Evolutionary conservation across 2,797 vertebrate species (phyloP), one percentile per base, ranked within the genome.

Genomic region (Cyclura pinguis): DNA sequence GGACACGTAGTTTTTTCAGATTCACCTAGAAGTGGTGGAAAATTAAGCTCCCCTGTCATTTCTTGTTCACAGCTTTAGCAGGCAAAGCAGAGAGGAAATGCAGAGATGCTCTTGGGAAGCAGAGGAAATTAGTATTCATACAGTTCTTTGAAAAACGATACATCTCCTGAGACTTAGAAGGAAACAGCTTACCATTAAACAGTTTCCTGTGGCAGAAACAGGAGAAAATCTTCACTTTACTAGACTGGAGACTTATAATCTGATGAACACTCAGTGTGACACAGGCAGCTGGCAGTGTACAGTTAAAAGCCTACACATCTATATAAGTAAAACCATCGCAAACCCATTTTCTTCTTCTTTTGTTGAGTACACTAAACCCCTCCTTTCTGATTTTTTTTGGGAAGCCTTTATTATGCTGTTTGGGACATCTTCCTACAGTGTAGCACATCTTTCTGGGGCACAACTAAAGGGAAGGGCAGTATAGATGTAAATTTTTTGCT

Each of bases 161-260:
- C 64, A 81, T 88, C 78, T 62, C 85, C 77, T 88, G 76, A 67
- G 18, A 84, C 52, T 85, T 50, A 76, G 35, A 83, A 86, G 52
- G 42, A 82, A 90, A 47, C 42, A 29, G 90, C 55, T 90, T 62
- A 72, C 82, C 84, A 88, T 81, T 90, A 85, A 86, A 91, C 72
- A 90, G 67, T 6, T 86, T 64, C 78, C 47, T 83, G 24, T 32
- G 6, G 42, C 18, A 88, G 78, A 92, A 89, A 91, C 59, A 35
- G 80, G 67, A 22, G 50, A 84, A 57, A 47, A 42, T 55, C 50
- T 64, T 89, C 55, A 55, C 22, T 50, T 64, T 86, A 86, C 24
- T 42, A 80, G 29, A 32, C 1, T 24, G 50, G 12, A 80, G 9
- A 80, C 18, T 80, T 72, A 59, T 85, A 67, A 91, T 7, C 42